These are phyloP conservation scores for Melierax canorus DNA, from an alignment of 2,113 vertebrate genomes.

Conservation along the genomic window DNA sequence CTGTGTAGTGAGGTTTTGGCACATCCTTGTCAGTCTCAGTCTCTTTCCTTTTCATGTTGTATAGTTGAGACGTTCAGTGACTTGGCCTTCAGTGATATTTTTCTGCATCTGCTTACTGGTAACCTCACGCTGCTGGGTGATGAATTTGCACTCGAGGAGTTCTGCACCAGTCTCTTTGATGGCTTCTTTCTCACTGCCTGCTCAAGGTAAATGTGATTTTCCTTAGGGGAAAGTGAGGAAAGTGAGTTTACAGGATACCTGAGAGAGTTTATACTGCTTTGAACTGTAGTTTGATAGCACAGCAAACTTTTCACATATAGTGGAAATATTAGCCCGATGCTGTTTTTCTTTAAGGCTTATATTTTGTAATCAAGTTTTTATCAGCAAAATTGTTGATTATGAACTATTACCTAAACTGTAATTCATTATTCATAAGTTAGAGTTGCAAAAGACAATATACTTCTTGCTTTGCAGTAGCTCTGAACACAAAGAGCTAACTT, in stretches of 20 bases:
- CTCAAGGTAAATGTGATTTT: constrained; percentile 78
- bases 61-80: constrained; percentile 92
- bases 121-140: constrained; percentile 91
- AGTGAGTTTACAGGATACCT: neutral
- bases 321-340: neutral
- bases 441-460: neutral
- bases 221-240: neutral
- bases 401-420: neutral
- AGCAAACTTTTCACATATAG: neutral
- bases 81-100: constrained; percentile 92
- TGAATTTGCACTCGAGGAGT: constrained; percentile 90
- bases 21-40: neutral
- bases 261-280: neutral
- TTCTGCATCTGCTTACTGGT: constrained; percentile 92
- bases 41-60: neutral
- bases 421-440: neutral
- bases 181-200: constrained; percentile 89
- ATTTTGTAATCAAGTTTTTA: neutral
- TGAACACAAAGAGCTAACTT: neutral
- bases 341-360: neutral
- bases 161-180: constrained; percentile 89
- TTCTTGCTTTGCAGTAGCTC: neutral
- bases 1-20: neutral
- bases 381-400: neutral
- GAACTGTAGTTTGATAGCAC: neutral